Evolutionary conservation across 2,797 vertebrate species (phyloP).

Genomic region (Cetoscarus ocellatus): DNA sequence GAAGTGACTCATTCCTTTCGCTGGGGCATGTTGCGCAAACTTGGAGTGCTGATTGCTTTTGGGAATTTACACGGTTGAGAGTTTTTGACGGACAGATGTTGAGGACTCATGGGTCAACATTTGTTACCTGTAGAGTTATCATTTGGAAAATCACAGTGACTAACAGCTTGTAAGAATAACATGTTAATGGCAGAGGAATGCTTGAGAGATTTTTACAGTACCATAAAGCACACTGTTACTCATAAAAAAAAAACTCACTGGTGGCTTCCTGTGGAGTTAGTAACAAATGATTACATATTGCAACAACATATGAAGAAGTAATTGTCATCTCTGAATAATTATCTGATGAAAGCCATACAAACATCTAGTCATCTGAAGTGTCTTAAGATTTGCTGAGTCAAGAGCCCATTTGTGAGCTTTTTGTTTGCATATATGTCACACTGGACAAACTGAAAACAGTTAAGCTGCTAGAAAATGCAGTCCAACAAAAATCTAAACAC

Average conservation of each 20-base stretch:
- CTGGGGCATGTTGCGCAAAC: slow-evolving; percentile 53
- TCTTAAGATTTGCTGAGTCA: neutral
- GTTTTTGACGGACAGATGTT: neutral
- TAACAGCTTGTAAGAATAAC: slow-evolving; percentile 18
- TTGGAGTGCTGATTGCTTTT: slow-evolving; percentile 8
- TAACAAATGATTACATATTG: slow-evolving; percentile 18
- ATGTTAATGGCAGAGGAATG: neutral
- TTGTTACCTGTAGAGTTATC: slow-evolving; percentile 1
- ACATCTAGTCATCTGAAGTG: neutral
- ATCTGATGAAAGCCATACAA: neutral
- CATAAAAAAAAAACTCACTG: neutral
- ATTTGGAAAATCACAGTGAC: slow-evolving; percentile 40
- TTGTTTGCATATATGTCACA: neutral
- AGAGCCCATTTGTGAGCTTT: neutral
- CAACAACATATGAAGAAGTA: slow-evolving; percentile 12
- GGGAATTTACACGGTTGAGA: slow-evolving; percentile 59
- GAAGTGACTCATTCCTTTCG: slow-evolving; percentile 62
- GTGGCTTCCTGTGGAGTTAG: neutral
- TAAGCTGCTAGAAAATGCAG: neutral
- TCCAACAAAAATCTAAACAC: neutral
- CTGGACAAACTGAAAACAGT: too few relatives aligned
- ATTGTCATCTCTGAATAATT: slow-evolving; percentile 8
- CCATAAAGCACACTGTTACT: neutral
- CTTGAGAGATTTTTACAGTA: neutral
- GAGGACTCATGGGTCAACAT: neutral